These are phyloP conservation scores for Scaptodrosophila latifasciaeformis DNA, from an alignment of 2,888 invertebrate genomes.

Conservation along the genomic window DNA sequence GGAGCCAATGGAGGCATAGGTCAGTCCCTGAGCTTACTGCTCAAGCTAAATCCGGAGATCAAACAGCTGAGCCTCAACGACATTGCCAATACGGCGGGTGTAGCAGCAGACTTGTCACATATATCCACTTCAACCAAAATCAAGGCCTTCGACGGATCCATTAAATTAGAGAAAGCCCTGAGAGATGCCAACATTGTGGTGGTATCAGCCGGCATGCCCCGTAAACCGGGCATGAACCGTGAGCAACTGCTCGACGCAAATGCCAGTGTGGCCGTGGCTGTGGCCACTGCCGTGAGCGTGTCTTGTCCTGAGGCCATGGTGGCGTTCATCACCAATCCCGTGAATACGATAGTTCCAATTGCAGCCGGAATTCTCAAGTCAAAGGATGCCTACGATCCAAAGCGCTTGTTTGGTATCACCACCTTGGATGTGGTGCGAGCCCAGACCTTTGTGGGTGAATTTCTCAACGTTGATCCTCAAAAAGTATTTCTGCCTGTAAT, in stretches of 20 bases:
- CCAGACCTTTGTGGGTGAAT: slow-evolving; percentile 91
- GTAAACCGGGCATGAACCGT: slow-evolving; percentile 97
- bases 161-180: slow-evolving; percentile 83
- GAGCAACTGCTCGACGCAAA: slow-evolving; percentile 98
- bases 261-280: slow-evolving; percentile 92
- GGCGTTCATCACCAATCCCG: slow-evolving; percentile 96
- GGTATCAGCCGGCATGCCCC: slow-evolving; percentile 96
- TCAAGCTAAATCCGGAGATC: slow-evolving; percentile 91
- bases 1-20: slow-evolving; percentile 98
- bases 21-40: slow-evolving; percentile 91
- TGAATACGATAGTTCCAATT: slow-evolving; percentile 97
- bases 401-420: slow-evolving; percentile 94
- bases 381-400: slow-evolving; percentile 87
- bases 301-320: slow-evolving; percentile 91
- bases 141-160: slow-evolving; percentile 82
- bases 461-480: slow-evolving; percentile 87
- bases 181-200: slow-evolving; percentile 88
- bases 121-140: slow-evolving; percentile 90
- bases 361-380: slow-evolving; percentile 90
- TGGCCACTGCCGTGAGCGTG: slow-evolving; percentile 84
- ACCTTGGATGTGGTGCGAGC: slow-evolving; percentile 95
- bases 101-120: slow-evolving; percentile 97
- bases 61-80: slow-evolving; percentile 91
- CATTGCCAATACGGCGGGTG: slow-evolving; percentile 92
- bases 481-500: slow-evolving; percentile 91